Base-by-base conservation (phyloP, 2,888 invertebrate genomes). In the Pterostichus madidus region DNA sequence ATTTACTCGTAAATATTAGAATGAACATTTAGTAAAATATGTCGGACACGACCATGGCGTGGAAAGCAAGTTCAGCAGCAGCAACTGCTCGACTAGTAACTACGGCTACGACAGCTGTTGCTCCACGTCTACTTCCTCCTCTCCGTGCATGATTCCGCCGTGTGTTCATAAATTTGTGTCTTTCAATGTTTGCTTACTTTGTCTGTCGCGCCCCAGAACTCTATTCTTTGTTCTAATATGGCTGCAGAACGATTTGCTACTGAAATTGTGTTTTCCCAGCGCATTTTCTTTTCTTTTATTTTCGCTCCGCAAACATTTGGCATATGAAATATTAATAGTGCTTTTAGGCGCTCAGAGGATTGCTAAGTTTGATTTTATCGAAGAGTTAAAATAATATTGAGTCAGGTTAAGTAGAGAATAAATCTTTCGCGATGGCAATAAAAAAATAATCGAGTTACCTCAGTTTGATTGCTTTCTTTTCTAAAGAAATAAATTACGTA, bases 241-340 rank as follows among this genome's bases (percentile, higher is more conserved):
- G 11, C 39, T 15, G 31, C 15, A 44, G 10, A 64, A 32, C 64
- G 64, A 71, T 44, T 71, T 71, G 10, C 68, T 39, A 71, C 24
- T 39, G 68, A 71, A 71, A 71, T 71, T 71, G 68, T 71, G 44
- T 71, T 71, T 71, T 46, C 68, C n/a, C 68, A 71, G 17, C 39
- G 44, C 13, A 39, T 71, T 39, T 39, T 39, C 39, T 64, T 64
- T 17, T 44, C 13, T 39, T 64, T 32, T 71, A 39, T 71, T 71
- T 39, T 44, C 44, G 44, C 13, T 44, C 1, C 68, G 44, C 68
- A 71, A 71, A 71, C 44, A 71, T 44, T 71, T 39, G 15, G 15
- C 17, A 39, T 71, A 71, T 71, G 44, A 71, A 71, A 71, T 71
- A 71, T 71, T 71, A 71, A 71, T 44, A 71, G 44, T 44, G 15